phyloP scores from a whole-genome alignment of 2,113 vertebrate genomes.

The Austrofundulus limnaeus region DNA sequence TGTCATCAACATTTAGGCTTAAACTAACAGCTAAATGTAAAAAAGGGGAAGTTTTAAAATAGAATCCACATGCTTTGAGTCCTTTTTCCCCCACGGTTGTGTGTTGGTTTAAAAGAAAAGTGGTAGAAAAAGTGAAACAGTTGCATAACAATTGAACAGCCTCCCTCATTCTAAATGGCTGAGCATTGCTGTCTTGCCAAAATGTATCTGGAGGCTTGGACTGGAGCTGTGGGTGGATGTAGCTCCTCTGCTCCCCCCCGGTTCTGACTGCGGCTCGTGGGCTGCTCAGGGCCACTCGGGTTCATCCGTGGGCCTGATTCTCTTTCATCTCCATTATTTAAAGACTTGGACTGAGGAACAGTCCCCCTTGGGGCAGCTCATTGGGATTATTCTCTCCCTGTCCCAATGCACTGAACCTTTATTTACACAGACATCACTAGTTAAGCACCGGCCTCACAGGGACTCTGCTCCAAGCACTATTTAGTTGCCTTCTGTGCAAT shows the following conservation, averaged over 20 bases:
- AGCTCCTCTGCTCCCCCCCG: conserved; percentile 27
- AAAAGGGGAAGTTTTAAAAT: conserved; percentile 14
- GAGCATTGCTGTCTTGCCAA: conserved; percentile 40
- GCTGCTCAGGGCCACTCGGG: conserved; percentile 55
- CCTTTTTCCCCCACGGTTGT: conserved; percentile 10
- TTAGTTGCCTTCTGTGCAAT: conserved; percentile 36
- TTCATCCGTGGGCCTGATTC: conserved; percentile 58
- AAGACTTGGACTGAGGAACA: conserved; percentile 58
- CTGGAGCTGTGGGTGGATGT: conserved; percentile 50
- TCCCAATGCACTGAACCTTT: conserved; percentile 49
- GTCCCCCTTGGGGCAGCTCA: conserved; percentile 56
- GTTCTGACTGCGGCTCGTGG: conserved; percentile 59
- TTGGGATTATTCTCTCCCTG: conserved; percentile 44
- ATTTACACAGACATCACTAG: conserved; percentile 67
- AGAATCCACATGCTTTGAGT: conserved; percentile 1
- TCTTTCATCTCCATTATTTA: conserved; percentile 72
- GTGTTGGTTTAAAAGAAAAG: conserved; percentile 16
- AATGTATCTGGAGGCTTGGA: conserved; percentile 52
- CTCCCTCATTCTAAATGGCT: conserved; percentile 48
- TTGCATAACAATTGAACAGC: conserved; percentile 59
- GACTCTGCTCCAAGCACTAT: conserved; percentile 51
- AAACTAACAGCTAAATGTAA: not conserved
- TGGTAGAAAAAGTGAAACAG: conserved; percentile 40
- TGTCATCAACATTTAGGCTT: conserved; percentile 10
- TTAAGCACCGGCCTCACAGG: conserved; percentile 59